Base-by-base conservation (phyloP, 2,113 vertebrate species). In the Hydrochoerus hydrochaeris region DNA sequence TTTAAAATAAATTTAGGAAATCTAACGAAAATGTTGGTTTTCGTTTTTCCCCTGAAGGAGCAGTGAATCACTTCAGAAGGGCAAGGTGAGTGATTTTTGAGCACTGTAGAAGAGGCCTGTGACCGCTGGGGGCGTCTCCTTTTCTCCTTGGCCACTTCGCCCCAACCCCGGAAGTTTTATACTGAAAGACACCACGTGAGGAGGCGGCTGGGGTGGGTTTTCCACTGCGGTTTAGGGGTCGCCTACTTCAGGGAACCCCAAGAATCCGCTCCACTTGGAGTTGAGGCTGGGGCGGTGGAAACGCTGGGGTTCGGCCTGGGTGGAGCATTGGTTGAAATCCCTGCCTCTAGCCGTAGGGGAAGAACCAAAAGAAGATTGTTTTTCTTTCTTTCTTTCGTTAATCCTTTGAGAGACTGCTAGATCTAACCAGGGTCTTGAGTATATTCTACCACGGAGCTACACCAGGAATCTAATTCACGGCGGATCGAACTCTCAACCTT, bases 1-100 rank as follows among this genome's bases (percentile, higher is more conserved):
- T 90, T 88, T 88, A 85, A 90, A 77, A 88, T 60, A 87, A 78
- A 38, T 87, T 78, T 52, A 94, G 89, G 52, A 90, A 94, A 85
- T 49, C 28, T 82, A 78, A 57, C 46, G 26, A 88, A 46, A 92
- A 63, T 16, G 44, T 2, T 44, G 1, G 91, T 17, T 85, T 94
- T 12, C 1, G 46, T 71, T 87, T 83, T 90, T 63, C 30, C 80
- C 54, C 88, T 73, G 67, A 69, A 35, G 85, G 60, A 46, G 24
- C 60, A 77, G 52, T 38, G 32, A 10, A 71, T 38, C 52, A 57
- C 75, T 84, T 80, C 52, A 67, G 28, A 65, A 46, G 93, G 63
- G 35, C 0, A 5, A 88, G 71, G 89, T 44, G 28, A 24, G 69
- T 12, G 22, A 41, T 41, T 26, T 73, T 73, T 10, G 8, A 1